Evolutionary conservation across 2,113 vertebrate species (phyloP).

Genomic region (Mungos mungo): DNA sequence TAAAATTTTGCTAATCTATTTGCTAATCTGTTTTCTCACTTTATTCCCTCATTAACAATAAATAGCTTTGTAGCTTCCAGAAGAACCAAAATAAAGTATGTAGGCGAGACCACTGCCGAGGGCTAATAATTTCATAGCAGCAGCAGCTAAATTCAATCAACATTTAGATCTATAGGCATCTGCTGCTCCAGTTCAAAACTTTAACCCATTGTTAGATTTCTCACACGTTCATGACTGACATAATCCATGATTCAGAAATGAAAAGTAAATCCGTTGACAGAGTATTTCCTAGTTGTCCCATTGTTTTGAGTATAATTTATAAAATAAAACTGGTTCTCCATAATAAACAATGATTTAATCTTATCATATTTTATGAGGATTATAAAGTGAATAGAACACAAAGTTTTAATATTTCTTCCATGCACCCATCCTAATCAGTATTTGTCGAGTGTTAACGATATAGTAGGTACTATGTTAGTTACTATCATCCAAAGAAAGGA

Average conservation of each 20-base stretch:
- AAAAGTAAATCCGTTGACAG: background rate
- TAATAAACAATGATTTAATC: background rate
- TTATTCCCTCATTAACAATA: constrained; percentile 77
- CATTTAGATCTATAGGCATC: constrained; percentile 76
- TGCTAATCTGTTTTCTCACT: constrained; percentile 68
- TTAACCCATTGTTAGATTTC: constrained; percentile 74
- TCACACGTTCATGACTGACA: background rate
- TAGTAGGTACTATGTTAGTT: background rate
- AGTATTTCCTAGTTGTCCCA: background rate
- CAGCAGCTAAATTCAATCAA: constrained; percentile 72
- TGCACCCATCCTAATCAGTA: background rate
- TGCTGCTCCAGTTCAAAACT: constrained; percentile 63
- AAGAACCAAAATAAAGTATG: constrained; percentile 72
- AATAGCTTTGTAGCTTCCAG: constrained; percentile 65
- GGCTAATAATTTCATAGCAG: constrained; percentile 78
- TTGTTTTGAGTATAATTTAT: background rate
- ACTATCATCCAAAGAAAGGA: background rate
- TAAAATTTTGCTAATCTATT: constrained; percentile 63
- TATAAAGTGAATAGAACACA: background rate
- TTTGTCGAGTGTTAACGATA: background rate
- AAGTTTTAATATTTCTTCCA: background rate
- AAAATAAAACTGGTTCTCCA: background rate
- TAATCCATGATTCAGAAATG: background rate
- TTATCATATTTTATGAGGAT: background rate
- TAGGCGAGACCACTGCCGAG: constrained; percentile 67